Base-by-base conservation (phyloP, 1,140 invertebrate genomes). In the Euwallacea fornicatus region DNA sequence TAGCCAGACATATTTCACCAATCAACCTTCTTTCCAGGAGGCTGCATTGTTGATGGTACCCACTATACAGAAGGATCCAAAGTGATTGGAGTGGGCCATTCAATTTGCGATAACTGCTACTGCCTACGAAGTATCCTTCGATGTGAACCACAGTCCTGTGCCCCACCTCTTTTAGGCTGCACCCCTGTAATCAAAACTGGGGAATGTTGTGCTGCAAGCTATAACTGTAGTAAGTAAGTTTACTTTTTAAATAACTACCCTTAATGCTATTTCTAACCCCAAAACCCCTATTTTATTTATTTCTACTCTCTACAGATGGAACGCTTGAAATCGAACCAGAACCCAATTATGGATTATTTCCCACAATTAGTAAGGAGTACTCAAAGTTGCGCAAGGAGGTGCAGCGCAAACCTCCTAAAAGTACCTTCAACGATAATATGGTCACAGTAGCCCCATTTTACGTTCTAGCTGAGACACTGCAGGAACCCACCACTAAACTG, bases 121-220 rank as follows among this genome's bases (percentile, higher is more conserved):
- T 95, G 93, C 81, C 86, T 93, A 65, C 85, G 87, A 66, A 91
- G 90, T 0, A 82, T 86, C 0, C 83, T 93, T 15, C 85, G 88
- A 8, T 95, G 93, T 79, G 89, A 91, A 59, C 88, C 90, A 1
- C 84, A 92, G 53, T 87, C 89, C 9, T 94, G 92, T 75, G 88
- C 90, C 6, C 89, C 90, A 10, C 86, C 89, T 0, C 83, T 93
- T 63, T 85, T 88, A 72, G 91, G 90, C 47, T 95, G 93, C 79
- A 85, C 82, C 63, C 92, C 93, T 0, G 87, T 94, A 42, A 86
- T 92, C 41, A 87, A 87, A 47, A 83, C 86, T 64, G 92, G 91
- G 21, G 88, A 93, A 77, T 95, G 93, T 80, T 95, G 93, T 80
- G 91, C 93, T 16, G 89, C 90, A 50, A 91, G 91, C 76, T 95